Evolutionary conservation across 1,140 invertebrate species (phyloP).

Genomic region (Aphis gossypii): DNA sequence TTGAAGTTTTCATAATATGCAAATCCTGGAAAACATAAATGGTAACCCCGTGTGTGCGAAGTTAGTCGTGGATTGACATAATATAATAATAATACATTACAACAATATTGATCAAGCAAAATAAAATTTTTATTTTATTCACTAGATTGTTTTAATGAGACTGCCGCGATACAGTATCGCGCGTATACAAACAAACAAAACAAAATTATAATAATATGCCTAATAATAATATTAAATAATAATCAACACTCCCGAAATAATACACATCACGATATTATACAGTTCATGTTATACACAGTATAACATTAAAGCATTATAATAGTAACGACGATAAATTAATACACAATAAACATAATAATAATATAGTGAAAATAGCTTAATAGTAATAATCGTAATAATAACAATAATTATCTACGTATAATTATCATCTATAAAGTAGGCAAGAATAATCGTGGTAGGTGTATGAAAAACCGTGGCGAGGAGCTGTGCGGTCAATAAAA

Average conservation of each 20-base stretch:
- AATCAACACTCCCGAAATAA: background rate
- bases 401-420: background rate
- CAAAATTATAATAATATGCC: background rate
- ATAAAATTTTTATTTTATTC: background rate
- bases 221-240: background rate
- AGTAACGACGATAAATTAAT: background rate
- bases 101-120: background rate
- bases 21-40: too few relatives aligned
- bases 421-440: background rate
- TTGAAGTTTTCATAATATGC: too few relatives aligned
- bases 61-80: background rate
- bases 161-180: background rate
- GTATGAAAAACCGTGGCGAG: background rate
- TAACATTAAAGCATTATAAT: background rate
- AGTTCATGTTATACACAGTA: background rate
- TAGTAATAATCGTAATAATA: background rate
- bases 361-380: background rate
- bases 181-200: background rate
- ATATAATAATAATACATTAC: background rate
- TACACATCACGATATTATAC: background rate
- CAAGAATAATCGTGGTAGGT: constrained; percentile 1
- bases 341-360: background rate
- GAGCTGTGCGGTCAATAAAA: background rate
- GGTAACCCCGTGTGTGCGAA: background rate
- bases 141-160: background rate